Evolutionary conservation across 1,140 invertebrate species (phyloP), one percentile per base, ranked within the genome.

Genomic region (Drosophila ohnishii): DNA sequence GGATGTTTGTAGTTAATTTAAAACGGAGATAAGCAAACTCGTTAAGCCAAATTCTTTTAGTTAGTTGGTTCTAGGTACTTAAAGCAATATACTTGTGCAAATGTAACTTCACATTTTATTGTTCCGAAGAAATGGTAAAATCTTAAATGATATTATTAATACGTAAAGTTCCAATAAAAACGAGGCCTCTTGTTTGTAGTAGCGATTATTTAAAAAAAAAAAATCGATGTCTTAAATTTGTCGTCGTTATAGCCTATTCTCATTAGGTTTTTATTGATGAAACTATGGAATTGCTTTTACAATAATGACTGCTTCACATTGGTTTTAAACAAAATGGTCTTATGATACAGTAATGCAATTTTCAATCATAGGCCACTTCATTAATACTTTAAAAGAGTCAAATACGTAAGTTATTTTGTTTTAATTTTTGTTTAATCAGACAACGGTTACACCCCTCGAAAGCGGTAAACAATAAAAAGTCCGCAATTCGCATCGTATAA

Each of bases 161-260:
- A 61, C 45, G 34, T 30, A 48, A 42, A 53, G 58, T 56, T 65
- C 61, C 51, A 40, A 71, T n/a, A 55, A 59, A 63, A 72, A 74
- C 50, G 67, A 72, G 74, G 70, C 42, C 42, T 58, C 5, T 32
- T 40, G 45, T 45, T 44, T 66, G 50, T 32, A 19, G 9, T 25
- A 16, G 8, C 19, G 32, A 44, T 35, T 30, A 10, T 30, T n/a
- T 14, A n/a, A n/a, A 22, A 22, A 10, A 9, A 28, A 11, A 7
- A 45, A 16, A 61, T 72, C 48, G 71, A 57, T 62, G n/a, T 42
- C 1, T 14, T 25, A 0, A 51, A 1, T 25, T n/a, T n/a, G 13
- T 28, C 8, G 14, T 48, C 8, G 14, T 16, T 16, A 48, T 30
- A 48, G 25, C 47, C 14, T 48, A 16, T 48, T 48, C 47, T 3